Percentiles rank a stretch among this genome's conserved stretches.
phyloP scores from a whole-genome alignment of 2,888 invertebrate species.

The Erebia epiphron region DNA sequence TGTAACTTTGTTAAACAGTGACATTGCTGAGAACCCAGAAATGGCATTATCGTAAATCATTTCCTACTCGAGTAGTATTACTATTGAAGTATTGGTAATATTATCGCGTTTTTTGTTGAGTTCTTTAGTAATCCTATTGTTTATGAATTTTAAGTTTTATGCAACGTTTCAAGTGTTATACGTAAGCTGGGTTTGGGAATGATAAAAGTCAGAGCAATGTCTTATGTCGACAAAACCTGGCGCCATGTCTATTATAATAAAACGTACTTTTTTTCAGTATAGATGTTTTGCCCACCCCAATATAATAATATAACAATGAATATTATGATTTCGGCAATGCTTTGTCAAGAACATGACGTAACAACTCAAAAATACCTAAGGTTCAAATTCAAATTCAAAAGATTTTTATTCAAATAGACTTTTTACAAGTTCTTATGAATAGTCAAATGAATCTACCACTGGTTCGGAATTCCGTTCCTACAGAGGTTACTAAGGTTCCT shows the following conservation, averaged over 20 bases:
- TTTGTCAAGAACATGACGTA: too few species aligned
- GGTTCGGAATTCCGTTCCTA: too few species aligned
- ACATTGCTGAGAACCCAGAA: slow-evolving; percentile 1
- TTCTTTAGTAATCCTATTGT: slow-evolving; percentile 12
- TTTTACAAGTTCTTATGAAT: too few species aligned
- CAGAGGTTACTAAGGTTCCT: too few species aligned
- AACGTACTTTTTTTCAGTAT: background rate
- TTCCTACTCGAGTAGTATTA: slow-evolving; percentile 21
- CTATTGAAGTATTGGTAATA: slow-evolving; percentile 2
- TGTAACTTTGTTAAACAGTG: background rate
- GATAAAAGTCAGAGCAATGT: background rate
- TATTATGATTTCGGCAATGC: too few species aligned
- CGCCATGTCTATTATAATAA: background rate
- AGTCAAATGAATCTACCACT: too few species aligned
- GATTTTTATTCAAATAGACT: too few species aligned
- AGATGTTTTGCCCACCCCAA: too few species aligned
- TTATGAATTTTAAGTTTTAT: background rate
- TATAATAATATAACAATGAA: too few species aligned
- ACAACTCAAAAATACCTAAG: too few species aligned
- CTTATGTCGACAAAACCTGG: slow-evolving; percentile 8
- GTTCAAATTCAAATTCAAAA: too few species aligned
- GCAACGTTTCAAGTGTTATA: background rate
- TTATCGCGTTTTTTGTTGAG: slow-evolving; percentile 13
- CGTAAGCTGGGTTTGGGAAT: background rate
- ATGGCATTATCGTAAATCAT: slow-evolving; percentile 27